phyloP scores from a whole-genome alignment of 1,140 invertebrate species.

The Diabrotica undecimpunctata region DNA sequence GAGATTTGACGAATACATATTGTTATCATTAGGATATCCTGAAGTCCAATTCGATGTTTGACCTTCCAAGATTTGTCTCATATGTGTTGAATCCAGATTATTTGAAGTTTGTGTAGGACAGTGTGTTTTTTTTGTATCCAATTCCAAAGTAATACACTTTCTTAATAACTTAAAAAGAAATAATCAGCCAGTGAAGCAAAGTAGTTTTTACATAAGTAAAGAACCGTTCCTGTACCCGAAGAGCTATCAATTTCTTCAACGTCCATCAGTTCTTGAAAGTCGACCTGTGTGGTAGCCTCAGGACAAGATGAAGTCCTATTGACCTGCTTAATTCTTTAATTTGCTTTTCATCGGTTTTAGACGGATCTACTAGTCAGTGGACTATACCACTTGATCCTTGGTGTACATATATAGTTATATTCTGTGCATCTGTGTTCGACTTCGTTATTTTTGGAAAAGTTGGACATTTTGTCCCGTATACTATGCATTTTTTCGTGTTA shows the following conservation, averaged over 20 bases:
- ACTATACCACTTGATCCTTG: constrained; percentile 65
- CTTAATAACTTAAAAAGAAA: no score
- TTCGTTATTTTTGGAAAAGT: constrained; percentile 31
- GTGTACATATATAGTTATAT: constrained; percentile 81
- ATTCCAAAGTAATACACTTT: no score
- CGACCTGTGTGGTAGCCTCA: constrained; percentile 5
- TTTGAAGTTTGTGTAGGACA: no score
- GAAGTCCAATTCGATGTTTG: no score
- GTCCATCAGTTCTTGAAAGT: constrained; percentile 27
- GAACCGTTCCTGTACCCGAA: constrained; percentile 29
- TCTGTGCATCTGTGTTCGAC: constrained; percentile 61
- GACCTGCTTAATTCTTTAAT: constrained; percentile 57
- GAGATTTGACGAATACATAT: no score
- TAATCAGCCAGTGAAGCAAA: no score
- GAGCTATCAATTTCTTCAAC: constrained; percentile 30
- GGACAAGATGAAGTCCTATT: constrained; percentile 35
- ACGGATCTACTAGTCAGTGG: constrained; percentile 64
- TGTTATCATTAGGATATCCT: no score
- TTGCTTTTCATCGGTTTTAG: constrained; percentile 63
- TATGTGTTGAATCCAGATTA: no score
- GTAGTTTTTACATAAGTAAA: constrained; percentile 60
- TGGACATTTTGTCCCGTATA: constrained; percentile 51
- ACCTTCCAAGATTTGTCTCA: no score
- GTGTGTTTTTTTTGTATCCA: no score
- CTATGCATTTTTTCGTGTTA: constrained; percentile 84